phyloP scores from a whole-genome alignment of 2,888 invertebrate species.

The Drosophila aldrichi region DNA sequence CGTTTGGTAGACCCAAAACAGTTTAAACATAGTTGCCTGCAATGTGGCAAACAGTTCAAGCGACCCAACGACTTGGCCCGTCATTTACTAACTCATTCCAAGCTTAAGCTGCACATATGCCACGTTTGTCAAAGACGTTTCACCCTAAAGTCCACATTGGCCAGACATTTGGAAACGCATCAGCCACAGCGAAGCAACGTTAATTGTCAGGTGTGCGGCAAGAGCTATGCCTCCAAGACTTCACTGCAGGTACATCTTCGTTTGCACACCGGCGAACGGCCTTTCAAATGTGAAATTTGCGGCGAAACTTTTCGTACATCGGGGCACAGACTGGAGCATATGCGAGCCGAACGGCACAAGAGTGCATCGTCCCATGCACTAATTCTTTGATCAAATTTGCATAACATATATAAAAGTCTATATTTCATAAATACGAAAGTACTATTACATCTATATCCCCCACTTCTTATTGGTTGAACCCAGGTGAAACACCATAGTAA shows the following conservation, averaged over 20 bases:
- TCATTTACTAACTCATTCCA: slow-evolving; percentile 67
- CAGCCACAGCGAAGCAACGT: slow-evolving; percentile 14
- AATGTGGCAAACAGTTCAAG: slow-evolving; percentile 52
- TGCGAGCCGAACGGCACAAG: slow-evolving; percentile 48
- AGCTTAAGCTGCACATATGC: slow-evolving; percentile 65
- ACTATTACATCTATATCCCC: slow-evolving; percentile 39
- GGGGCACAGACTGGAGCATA: slow-evolving; percentile 75
- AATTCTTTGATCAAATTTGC: slow-evolving; percentile 5
- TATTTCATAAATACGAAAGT: slow-evolving; percentile 39
- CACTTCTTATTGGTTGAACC: slow-evolving; percentile 73
- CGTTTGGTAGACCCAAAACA: slow-evolving; percentile 18
- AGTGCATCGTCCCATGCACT: slow-evolving; percentile 1
- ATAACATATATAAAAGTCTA: slow-evolving; percentile 24
- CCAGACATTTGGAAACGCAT: slow-evolving; percentile 37
- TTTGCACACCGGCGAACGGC: slow-evolving; percentile 78
- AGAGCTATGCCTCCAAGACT: slow-evolving; percentile 67
- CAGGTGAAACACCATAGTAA: slow-evolving; percentile 82
- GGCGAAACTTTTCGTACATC: slow-evolving; percentile 75
- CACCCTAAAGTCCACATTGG: slow-evolving; percentile 29
- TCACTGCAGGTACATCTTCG: slow-evolving; percentile 76
- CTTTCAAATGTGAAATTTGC: slow-evolving; percentile 75
- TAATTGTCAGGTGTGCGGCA: slow-evolving; percentile 61
- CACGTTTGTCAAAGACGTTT: slow-evolving; percentile 31
- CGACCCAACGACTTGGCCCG: slow-evolving; percentile 70
- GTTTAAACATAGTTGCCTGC: slow-evolving; percentile 17